These are phyloP conservation scores for Geodia barretti DNA, from an alignment of 37 sponge, comb jelly and placozoan species.

Conservation along the genomic window DNA sequence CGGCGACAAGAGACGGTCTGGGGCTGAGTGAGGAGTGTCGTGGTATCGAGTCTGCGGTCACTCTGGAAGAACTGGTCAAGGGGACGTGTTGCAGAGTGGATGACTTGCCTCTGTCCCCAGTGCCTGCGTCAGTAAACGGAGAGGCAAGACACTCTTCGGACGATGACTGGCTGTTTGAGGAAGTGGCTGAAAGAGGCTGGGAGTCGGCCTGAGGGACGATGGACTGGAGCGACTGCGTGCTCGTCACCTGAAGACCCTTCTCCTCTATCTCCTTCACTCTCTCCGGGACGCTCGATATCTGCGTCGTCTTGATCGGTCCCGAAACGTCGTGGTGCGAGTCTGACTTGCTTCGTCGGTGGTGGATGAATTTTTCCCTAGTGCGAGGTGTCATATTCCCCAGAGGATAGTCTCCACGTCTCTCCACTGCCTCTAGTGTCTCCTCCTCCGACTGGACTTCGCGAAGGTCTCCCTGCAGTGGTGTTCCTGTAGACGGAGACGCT, in stretches of 20 bases:
- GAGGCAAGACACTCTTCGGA: constrained; percentile 20
- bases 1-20: background rate
- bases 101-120: constrained; percentile 2
- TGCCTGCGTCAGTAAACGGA: background rate
- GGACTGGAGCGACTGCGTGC: background rate
- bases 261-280: constrained; percentile 77
- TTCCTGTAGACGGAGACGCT: too few relatives aligned
- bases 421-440: background rate
- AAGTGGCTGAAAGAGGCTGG: background rate
- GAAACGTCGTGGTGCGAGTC: background rate
- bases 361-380: background rate
- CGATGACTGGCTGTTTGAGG: constrained; percentile 9
- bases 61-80: background rate
- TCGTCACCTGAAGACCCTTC: background rate
- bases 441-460: background rate
- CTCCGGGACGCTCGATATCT: constrained; percentile 69
- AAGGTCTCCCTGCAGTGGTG: too few relatives aligned
- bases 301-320: constrained; percentile 31
- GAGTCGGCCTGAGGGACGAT: too few relatives aligned
- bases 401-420: background rate
- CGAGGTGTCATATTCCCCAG: background rate
- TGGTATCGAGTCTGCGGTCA: background rate
- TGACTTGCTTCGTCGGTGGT: constrained; percentile 5
- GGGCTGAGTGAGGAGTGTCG: constrained; percentile 43
- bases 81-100: background rate